Base-by-base conservation (phyloP, 1,140 invertebrate genomes). In the Drosophila tani region DNA sequence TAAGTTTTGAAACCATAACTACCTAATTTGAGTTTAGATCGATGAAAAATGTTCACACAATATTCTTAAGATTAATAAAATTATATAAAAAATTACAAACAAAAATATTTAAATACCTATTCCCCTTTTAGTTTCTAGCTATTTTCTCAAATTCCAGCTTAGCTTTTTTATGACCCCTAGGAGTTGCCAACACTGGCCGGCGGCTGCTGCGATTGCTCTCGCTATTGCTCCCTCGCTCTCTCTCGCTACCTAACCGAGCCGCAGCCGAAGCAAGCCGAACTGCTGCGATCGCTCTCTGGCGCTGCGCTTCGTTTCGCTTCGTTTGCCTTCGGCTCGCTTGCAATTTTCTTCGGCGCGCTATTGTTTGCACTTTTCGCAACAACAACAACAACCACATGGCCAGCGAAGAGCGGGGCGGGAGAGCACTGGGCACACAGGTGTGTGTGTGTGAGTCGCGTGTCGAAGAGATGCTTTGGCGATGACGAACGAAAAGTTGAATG, bases 371-470 rank as follows among this genome's bases (percentile, higher is more conserved):
- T 50, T 50, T 46, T 46, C 11, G 46, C 46, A 47, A 29, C 49
- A 51, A 29, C 49, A n/a, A 24, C 24, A 32, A 17, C 8, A 19
- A 41, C 49, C n/a, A 27, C 49, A n/a, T n/a, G 15, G 17, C 17
- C 15, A 32, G 29, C 29, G 29, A 19, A 40, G 14, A 41, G 40
- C 40, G 40, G 40, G 40, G 15, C 15, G 38, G 40, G 40, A 41
- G 40, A 41, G 40, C 40, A 41, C 40, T n/a, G 40, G 40, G 21
- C 21, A 24, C 40, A 41, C 47, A 50, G 47, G 24, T 64, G 32
- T 64, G 47, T 32, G 38, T 49, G 43, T 41, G 62, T 55, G 71
- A 80, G 81, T 84, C 82, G 82, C 82, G 82, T 84, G 81, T 78
- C 82, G 41, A 63, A 50, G 62, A 84, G 77, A 84, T 84, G 77